Evolutionary conservation across 2,797 vertebrate genomes (phyloP).

Genomic region (Emys orbicularis): DNA sequence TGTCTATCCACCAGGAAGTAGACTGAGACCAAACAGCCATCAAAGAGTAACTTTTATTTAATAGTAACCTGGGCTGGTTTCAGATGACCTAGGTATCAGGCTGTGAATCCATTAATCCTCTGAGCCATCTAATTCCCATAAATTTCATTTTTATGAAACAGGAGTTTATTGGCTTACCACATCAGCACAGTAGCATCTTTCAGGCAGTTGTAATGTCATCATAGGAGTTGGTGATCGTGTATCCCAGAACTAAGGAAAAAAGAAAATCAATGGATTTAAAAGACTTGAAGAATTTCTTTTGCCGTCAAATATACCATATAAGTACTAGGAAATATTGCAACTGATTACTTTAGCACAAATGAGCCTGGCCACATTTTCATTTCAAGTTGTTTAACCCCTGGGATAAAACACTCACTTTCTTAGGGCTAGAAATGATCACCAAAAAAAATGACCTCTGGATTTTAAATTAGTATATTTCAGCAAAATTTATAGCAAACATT

Average conservation of each 20-base stretch:
- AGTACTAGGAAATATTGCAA: background rate
- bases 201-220: constrained; percentile 97
- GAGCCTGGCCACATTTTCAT: background rate
- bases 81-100: background rate
- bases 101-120: background rate
- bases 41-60: accelerated
- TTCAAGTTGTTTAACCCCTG: background rate
- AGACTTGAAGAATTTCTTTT: background rate
- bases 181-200: constrained; percentile 96
- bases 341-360: background rate
- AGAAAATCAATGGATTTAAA: background rate
- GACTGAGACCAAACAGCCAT: background rate
- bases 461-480: background rate
- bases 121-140: background rate
- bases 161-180: constrained; percentile 85
- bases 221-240: constrained; percentile 96
- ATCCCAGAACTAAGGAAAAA: constrained; percentile 93
- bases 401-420: background rate
- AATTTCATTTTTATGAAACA: background rate
- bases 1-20: background rate
- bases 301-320: background rate
- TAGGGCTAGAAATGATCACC: background rate
- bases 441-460: background rate
- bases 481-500: background rate
- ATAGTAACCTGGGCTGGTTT: background rate